Evolutionary conservation across 2,797 vertebrate species (phyloP).

Genomic region (Sardinella longiceps): DNA sequence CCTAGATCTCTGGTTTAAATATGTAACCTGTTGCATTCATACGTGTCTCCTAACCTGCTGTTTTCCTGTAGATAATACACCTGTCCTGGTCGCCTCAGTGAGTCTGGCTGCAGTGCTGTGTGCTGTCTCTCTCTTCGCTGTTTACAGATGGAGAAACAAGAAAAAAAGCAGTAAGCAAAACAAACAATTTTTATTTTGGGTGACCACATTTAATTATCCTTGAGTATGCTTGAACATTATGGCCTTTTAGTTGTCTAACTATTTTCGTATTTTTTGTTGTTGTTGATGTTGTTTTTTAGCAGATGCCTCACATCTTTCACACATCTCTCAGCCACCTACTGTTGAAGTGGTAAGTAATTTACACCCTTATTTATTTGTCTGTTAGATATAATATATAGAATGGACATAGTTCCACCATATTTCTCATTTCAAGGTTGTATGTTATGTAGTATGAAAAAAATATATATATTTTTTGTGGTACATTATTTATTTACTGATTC

Average conservation of each 20-base stretch:
- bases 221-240: no score
- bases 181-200: no score
- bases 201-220: no score
- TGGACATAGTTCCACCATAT: no score
- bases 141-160: not conserved
- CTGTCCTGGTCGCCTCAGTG: not conserved
- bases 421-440: no score
- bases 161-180: not conserved
- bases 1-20: not conserved
- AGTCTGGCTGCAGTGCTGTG: not conserved
- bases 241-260: no score
- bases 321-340: constrained; percentile 49
- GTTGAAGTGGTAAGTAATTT: constrained; percentile 37
- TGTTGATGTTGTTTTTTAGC: not conserved
- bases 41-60: not conserved
- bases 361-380: not conserved
- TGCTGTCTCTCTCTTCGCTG: not conserved
- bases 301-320: constrained; percentile 19
- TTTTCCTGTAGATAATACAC: not conserved
- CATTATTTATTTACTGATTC: no score
- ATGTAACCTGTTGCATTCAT: no score
- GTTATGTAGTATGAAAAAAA: no score
- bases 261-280: not conserved
- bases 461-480: no score
- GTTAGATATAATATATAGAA: no score